Base-by-base conservation (phyloP, 2,797 vertebrate genomes). In the Peromyscus eremicus region DNA sequence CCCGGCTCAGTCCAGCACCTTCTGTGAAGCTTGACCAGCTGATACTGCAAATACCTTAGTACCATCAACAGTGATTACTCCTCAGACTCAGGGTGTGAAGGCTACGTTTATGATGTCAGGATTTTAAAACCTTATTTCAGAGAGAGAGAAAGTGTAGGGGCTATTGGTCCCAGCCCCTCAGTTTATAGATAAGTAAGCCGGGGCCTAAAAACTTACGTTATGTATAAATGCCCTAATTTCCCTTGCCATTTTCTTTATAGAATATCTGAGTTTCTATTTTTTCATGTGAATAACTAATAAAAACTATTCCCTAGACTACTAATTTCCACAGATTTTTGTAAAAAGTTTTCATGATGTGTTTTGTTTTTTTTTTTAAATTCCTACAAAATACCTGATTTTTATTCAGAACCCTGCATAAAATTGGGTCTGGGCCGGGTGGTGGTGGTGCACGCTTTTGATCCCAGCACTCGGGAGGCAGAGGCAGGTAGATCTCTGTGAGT, bases 101-200 rank as follows among this genome's bases (percentile, higher is more conserved):
- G 29, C 76, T 79, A 60, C 14, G 29, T 71, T 84, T 90, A 70
- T 71, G 8, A 86, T 87, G 6, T 93, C 40, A 52, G 62, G 16
- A 77, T 94, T 96, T 93, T 92, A 49, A 86, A 89, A 64, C 92
- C 52, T 92, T 87, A 37, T 87, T 94, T 94, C 71, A 92, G 62
- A 80, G 2, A 40, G 76, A 80, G 80, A 92, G 60, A 77, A 95
- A 75, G n/a, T 79, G 77, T 94, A 76, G 76, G 57, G 29, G 70
- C 70, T 71, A 57, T 79, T 96, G 87, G 89, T 89, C 71, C 64
- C 16, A 84, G 62, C 9, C 21, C 84, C 88, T 94, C 34, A 57
- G 52, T 94, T 92, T 92, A 34, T 77, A 92, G 46, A 17, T 77
- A 21, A 66, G 37, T 96, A 87, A 60, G 73, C 46, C 75, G n/a